Evolutionary conservation across 2,113 vertebrate genomes (phyloP).

Genomic region (Podilymbus podiceps): DNA sequence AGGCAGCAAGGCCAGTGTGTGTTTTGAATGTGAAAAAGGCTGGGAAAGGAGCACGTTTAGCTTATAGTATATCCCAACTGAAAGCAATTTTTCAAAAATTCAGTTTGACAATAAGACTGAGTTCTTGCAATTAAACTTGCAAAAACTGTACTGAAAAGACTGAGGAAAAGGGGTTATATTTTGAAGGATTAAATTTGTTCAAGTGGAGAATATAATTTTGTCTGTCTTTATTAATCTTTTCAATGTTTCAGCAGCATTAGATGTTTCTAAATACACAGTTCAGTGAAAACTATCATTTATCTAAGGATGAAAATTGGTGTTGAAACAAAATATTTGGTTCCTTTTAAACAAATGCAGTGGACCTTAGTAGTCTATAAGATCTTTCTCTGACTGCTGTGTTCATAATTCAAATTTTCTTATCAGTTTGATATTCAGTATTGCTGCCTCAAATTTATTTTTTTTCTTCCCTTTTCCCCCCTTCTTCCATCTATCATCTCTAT

Average conservation of each 20-base stretch:
- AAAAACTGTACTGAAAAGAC: constrained; percentile 7
- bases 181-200: constrained; percentile 34
- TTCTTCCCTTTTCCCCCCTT: neutral
- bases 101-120: neutral
- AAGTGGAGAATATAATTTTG: neutral
- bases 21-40: constrained; percentile 81
- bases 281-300: neutral
- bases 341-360: neutral
- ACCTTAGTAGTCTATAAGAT: neutral
- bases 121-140: constrained; percentile 48
- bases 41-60: constrained; percentile 63
- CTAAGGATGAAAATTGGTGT: neutral
- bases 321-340: neutral
- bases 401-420: neutral
- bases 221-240: constrained; percentile 19
- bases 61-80: constrained; percentile 46
- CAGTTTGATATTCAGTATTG: neutral
- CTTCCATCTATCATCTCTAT: neutral
- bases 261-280: neutral
- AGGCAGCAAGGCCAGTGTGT: constrained; percentile 81
- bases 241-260: neutral
- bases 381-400: neutral
- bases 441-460: neutral
- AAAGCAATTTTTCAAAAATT: constrained; percentile 55
- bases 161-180: neutral